Evolutionary conservation across 2,113 vertebrate species (phyloP), one percentile per base, ranked within the genome.

Genomic region (Nansenia antarctica): DNA sequence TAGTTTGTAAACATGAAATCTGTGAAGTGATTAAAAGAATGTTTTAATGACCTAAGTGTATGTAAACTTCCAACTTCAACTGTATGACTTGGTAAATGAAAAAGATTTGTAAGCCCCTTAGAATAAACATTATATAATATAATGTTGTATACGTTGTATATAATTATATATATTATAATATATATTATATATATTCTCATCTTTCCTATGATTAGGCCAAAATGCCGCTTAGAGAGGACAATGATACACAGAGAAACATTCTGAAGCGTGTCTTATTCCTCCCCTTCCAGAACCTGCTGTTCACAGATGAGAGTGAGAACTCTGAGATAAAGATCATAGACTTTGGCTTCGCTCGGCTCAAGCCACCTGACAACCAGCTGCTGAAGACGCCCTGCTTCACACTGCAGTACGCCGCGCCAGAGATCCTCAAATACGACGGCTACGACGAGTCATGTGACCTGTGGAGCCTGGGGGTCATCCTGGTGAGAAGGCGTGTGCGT

Each of bases 301-400:
- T 98, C 88, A 98, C 95, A 15, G 97, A 98, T 67, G 96, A 99
- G 89, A 94, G 88, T 29, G 96, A 99, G 89, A 95, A 93, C 86
- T 95, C 95, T 3, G 97, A 98, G 92, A 98, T 99, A 80, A 99
- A 99, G 93, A 92, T 99, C 78, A 98, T 99, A 87, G 97, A 99
- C 90, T 98, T 97, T 73, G 97, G 98, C 31, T 99, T 99, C 77
- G 97, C 97, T 15, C 94, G 96, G 70, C 93, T 99, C 82, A 99
- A 99, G 87, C 97, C 97, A 1, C 95, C 94, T 3, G 97, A 98
- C 83, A 98, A 98, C 84, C 96, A 98, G 81, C 96, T 98, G 11
- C 91, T 99, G 72, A 98, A 98, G 90, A 99, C 97, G 0, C 97
- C 97, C 0, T 98, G 97, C 91, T 99, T 99, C 92, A 99, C 96